phyloP scores from a whole-genome alignment of 1,140 invertebrate species.

The Drosophila nigromelanica region DNA sequence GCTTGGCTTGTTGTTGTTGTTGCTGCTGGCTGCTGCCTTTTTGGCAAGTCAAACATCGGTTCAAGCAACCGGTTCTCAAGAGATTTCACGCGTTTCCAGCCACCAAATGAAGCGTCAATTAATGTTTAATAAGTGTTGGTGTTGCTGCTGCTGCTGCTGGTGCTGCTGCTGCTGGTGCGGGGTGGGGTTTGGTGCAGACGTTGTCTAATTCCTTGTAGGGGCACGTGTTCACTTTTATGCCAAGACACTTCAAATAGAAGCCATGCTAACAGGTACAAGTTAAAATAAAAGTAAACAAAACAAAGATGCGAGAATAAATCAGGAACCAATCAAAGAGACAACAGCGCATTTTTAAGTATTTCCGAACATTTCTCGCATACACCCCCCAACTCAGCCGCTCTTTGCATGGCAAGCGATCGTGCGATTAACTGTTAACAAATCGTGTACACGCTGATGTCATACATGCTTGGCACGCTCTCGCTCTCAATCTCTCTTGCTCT shows the following conservation, averaged over 20 bases:
- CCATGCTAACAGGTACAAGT: not conserved
- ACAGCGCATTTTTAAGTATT: conserved; percentile 28
- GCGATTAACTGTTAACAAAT: conserved; percentile 79
- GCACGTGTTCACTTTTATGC: conserved; percentile 40
- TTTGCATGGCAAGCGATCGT: conserved; percentile 38
- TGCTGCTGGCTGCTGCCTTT: conserved; percentile 20
- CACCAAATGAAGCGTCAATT: conserved; percentile 74
- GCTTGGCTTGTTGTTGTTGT: conserved; percentile 9
- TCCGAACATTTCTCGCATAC: conserved; percentile 22
- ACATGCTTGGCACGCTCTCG: conserved; percentile 34
- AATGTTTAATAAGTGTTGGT: conserved; percentile 58
- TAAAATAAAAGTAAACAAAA: conserved; percentile 36
- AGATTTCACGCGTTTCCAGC: conserved; percentile 71
- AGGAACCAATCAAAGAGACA: conserved; percentile 7
- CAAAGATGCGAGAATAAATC: conserved; percentile 10
- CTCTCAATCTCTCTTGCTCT: conserved; percentile 16
- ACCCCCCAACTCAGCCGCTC: conserved; percentile 1
- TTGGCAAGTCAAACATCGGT: conserved; percentile 44
- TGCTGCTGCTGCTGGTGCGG: conserved; percentile 2
- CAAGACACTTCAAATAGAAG: conserved; percentile 9
- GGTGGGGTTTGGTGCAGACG: not conserved
- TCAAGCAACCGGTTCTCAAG: conserved; percentile 72
- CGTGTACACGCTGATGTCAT: conserved; percentile 81
- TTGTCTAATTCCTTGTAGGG: conserved; percentile 22
- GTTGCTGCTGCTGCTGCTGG: conserved; percentile 3